Percentiles rank a stretch among this genome's conserved stretches.
Evolutionary conservation across 53 echinoderm and acorn worm species (phyloP).

Genomic region (Apostichopus leukothele): DNA sequence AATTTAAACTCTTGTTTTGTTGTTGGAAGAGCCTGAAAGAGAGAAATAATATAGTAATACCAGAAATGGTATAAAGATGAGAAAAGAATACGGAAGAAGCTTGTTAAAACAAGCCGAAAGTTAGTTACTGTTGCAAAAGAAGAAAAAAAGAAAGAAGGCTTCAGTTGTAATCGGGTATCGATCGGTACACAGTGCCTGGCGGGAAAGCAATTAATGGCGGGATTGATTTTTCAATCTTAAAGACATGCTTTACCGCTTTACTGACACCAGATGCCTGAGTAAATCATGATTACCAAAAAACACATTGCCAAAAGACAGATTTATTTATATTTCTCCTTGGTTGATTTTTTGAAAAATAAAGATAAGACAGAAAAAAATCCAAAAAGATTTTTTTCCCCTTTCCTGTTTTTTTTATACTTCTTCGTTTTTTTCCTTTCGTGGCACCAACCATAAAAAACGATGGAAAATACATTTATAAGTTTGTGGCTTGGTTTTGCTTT

Average conservation of each 20-base stretch:
- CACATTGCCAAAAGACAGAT: constrained; percentile 21
- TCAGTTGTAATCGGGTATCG: neutral
- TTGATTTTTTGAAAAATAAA: constrained; percentile 26
- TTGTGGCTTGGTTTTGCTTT: neutral
- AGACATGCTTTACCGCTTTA: constrained; percentile 28
- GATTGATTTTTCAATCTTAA: constrained; percentile 41
- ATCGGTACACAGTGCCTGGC: constrained; percentile 14
- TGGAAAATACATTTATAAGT: neutral
- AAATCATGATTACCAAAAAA: constrained; percentile 21
- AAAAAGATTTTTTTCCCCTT: neutral
- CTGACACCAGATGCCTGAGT: constrained; percentile 34
- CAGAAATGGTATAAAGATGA: neutral
- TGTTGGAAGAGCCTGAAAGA: neutral
- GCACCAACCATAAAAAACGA: constrained; percentile 4
- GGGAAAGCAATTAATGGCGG: constrained; percentile 24
- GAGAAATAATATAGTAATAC: neutral
- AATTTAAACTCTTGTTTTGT: constrained; percentile 9
- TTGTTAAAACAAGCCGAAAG: constrained; percentile 21
- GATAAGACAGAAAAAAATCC: neutral
- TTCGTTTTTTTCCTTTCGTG: neutral
- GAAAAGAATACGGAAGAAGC: neutral
- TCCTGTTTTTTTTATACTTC: neutral
- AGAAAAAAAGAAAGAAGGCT: neutral
- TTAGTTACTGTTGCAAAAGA: constrained; percentile 34
- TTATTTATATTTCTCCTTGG: constrained; percentile 33